Conservation (phyloP, 2,113 vertebrate genomes). For the Noctilio leporinus region DNA sequence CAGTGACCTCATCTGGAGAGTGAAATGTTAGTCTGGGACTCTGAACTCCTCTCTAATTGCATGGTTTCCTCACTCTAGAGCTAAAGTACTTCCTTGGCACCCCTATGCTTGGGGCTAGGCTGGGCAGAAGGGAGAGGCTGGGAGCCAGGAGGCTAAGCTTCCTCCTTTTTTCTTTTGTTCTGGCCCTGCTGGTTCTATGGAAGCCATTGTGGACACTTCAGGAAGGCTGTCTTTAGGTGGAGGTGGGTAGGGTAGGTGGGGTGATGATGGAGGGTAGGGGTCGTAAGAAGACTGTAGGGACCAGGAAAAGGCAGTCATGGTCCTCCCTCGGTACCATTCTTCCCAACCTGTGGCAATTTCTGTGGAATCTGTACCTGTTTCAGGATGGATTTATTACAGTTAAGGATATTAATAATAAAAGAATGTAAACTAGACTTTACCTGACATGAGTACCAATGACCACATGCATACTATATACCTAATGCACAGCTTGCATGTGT, state of each 20-base stretch:
- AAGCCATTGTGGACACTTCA: not conserved
- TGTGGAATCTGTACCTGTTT: not conserved
- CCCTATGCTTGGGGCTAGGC: not conserved
- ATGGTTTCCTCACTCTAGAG: not conserved
- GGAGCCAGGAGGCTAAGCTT: not conserved
- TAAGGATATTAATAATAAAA: constrained; percentile 9
- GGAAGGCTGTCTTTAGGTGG: not conserved
- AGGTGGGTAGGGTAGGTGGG: not conserved
- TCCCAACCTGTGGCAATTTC: not conserved
- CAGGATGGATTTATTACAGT: not conserved
- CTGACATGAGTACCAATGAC: not conserved
- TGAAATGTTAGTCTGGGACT: not conserved
- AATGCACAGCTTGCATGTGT: not conserved
- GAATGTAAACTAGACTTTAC: not conserved
- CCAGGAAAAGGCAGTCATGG: not conserved
- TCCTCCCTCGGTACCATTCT: not conserved
- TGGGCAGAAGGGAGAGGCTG: not conserved
- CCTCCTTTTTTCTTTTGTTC: not conserved
- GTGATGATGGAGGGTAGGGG: not conserved
- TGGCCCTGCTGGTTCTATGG: not conserved
- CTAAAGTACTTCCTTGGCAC: not conserved
- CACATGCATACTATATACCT: not conserved
- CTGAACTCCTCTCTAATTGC: not conserved
- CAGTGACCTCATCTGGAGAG: not conserved
- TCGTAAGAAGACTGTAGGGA: not conserved